These are phyloP conservation scores for Plumapathes pennacea DNA, from an alignment of 92 coral and sea anemone genomes.

Conservation along the genomic window DNA sequence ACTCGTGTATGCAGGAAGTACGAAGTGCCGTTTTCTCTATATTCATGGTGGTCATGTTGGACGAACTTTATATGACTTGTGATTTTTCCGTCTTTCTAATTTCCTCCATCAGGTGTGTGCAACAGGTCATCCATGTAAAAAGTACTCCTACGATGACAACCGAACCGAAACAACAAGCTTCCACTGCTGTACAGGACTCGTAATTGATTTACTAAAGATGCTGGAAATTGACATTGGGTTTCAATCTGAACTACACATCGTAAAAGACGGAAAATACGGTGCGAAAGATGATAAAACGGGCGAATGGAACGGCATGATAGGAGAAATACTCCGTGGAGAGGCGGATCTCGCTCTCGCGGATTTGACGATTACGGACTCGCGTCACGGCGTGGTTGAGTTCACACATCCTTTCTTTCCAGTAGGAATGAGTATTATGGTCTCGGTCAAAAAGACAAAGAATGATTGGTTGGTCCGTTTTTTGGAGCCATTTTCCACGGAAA, in stretches of 20 bases:
- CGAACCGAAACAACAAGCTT: not conserved
- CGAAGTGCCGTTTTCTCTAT: no score
- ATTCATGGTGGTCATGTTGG: no score
- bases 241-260: slow-evolving; percentile 46
- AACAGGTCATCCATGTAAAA: not conserved
- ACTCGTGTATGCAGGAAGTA: no score
- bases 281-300: slow-evolving; percentile 42
- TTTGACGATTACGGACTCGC: slow-evolving; percentile 59
- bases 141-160: not conserved
- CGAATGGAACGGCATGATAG: slow-evolving; percentile 76
- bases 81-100: no score
- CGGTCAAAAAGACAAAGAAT: slow-evolving; percentile 1
- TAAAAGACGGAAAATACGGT: slow-evolving; percentile 70
- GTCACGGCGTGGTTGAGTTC: slow-evolving; percentile 60
- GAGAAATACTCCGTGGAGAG: slow-evolving; percentile 53
- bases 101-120: no score
- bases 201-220: slow-evolving; percentile 57
- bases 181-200: slow-evolving; percentile 47
- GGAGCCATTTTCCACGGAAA: slow-evolving; percentile 67
- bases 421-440: slow-evolving; percentile 58
- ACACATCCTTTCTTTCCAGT: slow-evolving; percentile 61
- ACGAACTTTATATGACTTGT: no score
- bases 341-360: slow-evolving; percentile 72
- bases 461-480: slow-evolving; percentile 54
- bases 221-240: slow-evolving; percentile 36